These are phyloP conservation scores for Myocastor coypus DNA, from an alignment of 2,113 vertebrate genomes.

Conservation along the genomic window DNA sequence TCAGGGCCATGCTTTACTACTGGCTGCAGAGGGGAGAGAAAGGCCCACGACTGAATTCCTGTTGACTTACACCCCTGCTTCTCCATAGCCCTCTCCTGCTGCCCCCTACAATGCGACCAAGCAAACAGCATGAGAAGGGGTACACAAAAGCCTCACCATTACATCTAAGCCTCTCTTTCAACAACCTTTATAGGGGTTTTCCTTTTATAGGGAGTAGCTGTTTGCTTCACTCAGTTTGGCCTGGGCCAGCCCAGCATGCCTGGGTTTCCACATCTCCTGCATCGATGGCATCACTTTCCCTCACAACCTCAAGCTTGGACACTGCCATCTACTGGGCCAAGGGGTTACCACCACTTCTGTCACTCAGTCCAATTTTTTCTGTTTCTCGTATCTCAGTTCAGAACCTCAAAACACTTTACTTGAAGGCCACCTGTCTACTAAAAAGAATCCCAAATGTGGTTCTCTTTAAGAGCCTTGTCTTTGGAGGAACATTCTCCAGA, in stretches of 20 bases:
- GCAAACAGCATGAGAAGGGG: too few relatives aligned
- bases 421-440: accelerated
- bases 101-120: not conserved
- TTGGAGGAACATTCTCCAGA: too few relatives aligned
- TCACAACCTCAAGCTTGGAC: not conserved
- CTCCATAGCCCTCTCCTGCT: accelerated
- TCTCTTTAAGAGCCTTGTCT: not conserved
- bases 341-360: too few relatives aligned
- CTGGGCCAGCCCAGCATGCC: too few relatives aligned
- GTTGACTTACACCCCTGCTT: not conserved
- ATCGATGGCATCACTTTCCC: not conserved
- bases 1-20: not conserved
- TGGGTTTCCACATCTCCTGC: not conserved
- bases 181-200: too few relatives aligned
- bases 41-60: conserved; percentile 11
- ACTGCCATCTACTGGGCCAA: not conserved
- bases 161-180: too few relatives aligned
- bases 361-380: not conserved
- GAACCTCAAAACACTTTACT: accelerated
- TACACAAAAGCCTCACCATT: not conserved
- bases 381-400: accelerated
- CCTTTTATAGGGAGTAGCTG: too few relatives aligned
- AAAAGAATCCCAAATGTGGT: accelerated
- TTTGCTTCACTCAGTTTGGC: not conserved
- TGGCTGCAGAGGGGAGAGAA: not conserved